These are phyloP conservation scores for Trochalopteron elliotii DNA, from an alignment of 2,113 vertebrate genomes.

Conservation along the genomic window DNA sequence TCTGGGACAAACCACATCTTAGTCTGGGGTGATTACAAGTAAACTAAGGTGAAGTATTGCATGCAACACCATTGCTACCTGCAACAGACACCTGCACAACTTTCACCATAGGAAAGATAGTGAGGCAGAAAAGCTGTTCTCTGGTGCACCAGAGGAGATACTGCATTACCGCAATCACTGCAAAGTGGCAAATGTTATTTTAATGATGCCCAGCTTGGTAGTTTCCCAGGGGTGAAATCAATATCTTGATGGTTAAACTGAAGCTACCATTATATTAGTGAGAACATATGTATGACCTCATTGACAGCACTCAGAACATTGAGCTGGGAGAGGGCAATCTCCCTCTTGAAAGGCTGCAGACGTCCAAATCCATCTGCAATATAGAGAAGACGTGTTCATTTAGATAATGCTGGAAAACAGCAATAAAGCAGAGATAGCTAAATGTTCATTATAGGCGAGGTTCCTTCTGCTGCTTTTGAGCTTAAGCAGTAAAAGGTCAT, in stretches of 20 bases:
- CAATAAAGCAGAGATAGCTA: not conserved
- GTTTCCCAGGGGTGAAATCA: constrained; percentile 21
- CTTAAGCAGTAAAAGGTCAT: constrained; percentile 23
- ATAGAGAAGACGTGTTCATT: constrained; percentile 8
- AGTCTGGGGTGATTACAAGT: not conserved
- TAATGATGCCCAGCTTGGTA: not conserved
- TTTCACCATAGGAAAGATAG: not conserved
- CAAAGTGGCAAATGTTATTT: constrained; percentile 4
- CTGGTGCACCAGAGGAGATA: not conserved
- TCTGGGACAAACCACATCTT: not conserved
- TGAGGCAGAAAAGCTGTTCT: not conserved
- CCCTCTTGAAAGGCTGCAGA: constrained; percentile 4
- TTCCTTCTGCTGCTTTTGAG: constrained; percentile 22
- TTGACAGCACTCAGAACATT: not conserved
- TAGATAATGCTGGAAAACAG: constrained; percentile 29
- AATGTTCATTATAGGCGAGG: not conserved
- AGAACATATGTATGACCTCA: constrained; percentile 13
- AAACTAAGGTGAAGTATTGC: not conserved
- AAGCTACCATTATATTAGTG: not conserved
- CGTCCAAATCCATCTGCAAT: not conserved
- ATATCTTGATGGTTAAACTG: constrained; percentile 9
- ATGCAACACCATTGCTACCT: not conserved
- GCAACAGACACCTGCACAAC: not conserved
- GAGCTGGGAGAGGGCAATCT: not conserved
- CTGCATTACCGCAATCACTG: not conserved